Base-by-base conservation (phyloP, 2,888 invertebrate species). In the Pseudeuparius sepicola region DNA sequence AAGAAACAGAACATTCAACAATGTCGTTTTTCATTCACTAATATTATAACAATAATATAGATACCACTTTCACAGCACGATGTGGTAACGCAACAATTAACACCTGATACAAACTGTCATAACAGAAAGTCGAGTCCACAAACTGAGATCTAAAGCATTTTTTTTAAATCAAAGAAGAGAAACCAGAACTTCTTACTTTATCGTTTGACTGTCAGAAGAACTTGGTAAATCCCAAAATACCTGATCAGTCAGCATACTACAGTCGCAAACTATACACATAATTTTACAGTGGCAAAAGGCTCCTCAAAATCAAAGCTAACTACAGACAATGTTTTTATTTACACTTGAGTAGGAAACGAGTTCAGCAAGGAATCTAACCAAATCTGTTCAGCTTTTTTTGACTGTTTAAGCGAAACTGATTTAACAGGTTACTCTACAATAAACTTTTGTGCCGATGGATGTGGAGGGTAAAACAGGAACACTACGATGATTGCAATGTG, bases 201-300 rank as follows among this genome's bases (percentile, higher is more conserved):
- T 37, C 40, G 4, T 40, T 36, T 24, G 40, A 40, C 15, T 33
- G 39, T 14, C 36, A 43, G 17, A 43, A 42, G 16, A 44, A 44
- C 25, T 18, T 27, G 20, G 40, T 25, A 27, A 23, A 37, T 20
- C 42, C 42, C 11, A 44, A 39, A 29, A 18, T 45, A n/a, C 44
- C 44, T 7, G 44, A 44, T 34, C 43, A 44, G 24, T 20, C 34
- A n/a, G 38, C 33, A 12, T 42, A 45, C 31, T 44, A 42, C 23
- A 43, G 41, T 14, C 27, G 43, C 6, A 42, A 45, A 29, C 35
- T 45, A n/a, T 44, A 44, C 36, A 17, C 42, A 44, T 31, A 44
- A 40, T 27, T 40, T 44, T 34, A 30, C 38, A 9, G 26, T 36
- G 7, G 31, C 38, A 2, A 31, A 16, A 31, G 42, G 37, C 7